A percentile compares a stretch with the other conserved stretches of the same genome.
Evolutionary conservation across 2,888 invertebrate genomes (phyloP).

Genomic region (Pseudococcus longispinus): DNA sequence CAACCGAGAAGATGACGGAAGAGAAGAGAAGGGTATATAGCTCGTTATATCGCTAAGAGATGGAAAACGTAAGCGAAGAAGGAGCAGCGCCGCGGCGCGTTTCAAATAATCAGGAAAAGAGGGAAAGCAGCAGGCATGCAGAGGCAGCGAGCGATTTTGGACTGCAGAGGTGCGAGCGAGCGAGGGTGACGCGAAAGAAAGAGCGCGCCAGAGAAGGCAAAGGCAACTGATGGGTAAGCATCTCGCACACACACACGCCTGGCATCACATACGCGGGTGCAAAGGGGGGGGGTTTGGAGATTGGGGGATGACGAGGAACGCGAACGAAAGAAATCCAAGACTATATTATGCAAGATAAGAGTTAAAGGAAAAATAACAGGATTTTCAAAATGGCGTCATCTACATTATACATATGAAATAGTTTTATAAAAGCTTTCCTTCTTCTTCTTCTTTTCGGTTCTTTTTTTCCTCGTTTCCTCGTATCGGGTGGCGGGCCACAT

Average conservation of each 20-base stretch:
- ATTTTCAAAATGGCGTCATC: conserved; percentile 58
- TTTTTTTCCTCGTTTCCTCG: conserved; percentile 31
- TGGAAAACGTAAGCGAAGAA: conserved; percentile 47
- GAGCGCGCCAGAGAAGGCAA: not conserved
- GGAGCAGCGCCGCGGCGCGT: not conserved
- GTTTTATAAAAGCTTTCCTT: conserved; percentile 56
- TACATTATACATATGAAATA: conserved; percentile 57
- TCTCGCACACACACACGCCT: not conserved
- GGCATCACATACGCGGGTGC: not conserved
- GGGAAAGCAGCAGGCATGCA: not conserved
- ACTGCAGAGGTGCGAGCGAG: not conserved
- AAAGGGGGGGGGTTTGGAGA: not conserved
- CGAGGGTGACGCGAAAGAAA: not conserved
- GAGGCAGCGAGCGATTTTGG: not conserved
- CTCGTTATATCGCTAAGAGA: conserved; percentile 54
- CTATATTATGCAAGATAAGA: conserved; percentile 57
- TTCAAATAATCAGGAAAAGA: conserved; percentile 49
- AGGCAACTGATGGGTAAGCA: not conserved
- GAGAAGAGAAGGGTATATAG: not conserved
- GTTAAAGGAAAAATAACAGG: conserved; percentile 57
- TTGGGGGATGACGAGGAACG: not conserved
- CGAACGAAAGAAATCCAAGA: conserved; percentile 51
- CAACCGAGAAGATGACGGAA: not conserved
- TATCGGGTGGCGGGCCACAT: not conserved
- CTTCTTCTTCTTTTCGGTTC: conserved; percentile 35